Evolutionary conservation across 1,140 invertebrate species (phyloP).

Genomic region (Mactra quadrangularis): DNA sequence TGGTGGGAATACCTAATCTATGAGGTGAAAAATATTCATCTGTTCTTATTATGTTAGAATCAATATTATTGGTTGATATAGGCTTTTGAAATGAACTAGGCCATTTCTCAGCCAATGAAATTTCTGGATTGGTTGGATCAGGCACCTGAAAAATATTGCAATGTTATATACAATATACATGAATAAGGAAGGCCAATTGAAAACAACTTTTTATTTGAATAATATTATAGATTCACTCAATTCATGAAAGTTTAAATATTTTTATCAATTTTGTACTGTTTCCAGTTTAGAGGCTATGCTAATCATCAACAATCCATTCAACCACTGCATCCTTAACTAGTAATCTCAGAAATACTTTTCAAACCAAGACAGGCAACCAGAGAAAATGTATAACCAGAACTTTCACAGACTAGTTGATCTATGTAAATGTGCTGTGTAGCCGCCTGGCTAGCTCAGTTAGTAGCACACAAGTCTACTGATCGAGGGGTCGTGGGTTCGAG

Average conservation of each 20-base stretch:
- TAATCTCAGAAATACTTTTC: too few relatives aligned
- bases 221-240: background rate
- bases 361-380: too few relatives aligned
- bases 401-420: too few relatives aligned
- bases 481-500: too few relatives aligned
- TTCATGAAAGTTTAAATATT: background rate
- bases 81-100: constrained; percentile 7
- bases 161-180: background rate
- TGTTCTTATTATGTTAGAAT: background rate
- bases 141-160: constrained; percentile 21
- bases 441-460: too few relatives aligned
- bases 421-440: too few relatives aligned
- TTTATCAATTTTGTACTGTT: too few relatives aligned
- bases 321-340: too few relatives aligned
- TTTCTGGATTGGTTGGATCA: constrained; percentile 33
- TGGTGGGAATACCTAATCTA: constrained; percentile 13
- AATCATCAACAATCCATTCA: too few relatives aligned
- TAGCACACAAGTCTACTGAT: too few relatives aligned
- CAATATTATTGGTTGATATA: constrained; percentile 12
- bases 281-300: too few relatives aligned
- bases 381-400: too few relatives aligned
- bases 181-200: background rate
- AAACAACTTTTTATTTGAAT: background rate
- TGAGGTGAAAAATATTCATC: constrained; percentile 3
- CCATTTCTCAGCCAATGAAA: constrained; percentile 39